Evolutionary conservation across 2,113 vertebrate species (phyloP).

Genomic region (Kryptolebias marmoratus): DNA sequence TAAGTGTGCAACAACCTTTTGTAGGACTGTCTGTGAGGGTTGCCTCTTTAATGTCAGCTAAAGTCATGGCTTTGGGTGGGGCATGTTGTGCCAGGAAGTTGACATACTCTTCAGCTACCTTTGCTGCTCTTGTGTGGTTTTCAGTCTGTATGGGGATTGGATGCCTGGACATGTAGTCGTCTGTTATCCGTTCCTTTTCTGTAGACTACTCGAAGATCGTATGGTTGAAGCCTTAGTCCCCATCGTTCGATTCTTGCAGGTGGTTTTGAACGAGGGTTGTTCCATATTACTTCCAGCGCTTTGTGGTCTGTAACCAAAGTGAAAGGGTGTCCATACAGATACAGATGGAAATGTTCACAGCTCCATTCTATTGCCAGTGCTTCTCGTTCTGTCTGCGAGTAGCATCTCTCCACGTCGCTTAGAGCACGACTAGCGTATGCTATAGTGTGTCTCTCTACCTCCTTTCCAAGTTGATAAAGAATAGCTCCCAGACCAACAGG

Average conservation of each 20-base stretch:
- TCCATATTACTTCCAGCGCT: conserved; percentile 40
- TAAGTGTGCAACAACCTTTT: conserved; percentile 27
- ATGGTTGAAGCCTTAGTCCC: conserved; percentile 37
- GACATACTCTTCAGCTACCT: conserved; percentile 43
- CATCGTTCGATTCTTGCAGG: conserved; percentile 37
- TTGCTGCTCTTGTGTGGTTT: conserved; percentile 15
- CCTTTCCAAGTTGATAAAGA: conserved; percentile 7
- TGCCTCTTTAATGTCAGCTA: conserved; percentile 12
- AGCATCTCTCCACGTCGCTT: background rate
- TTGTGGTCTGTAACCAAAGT: conserved; percentile 2
- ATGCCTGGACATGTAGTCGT: conserved; percentile 36
- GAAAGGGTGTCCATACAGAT: background rate
- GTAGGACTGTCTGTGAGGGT: conserved; percentile 21
- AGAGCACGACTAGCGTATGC: conserved; percentile 14
- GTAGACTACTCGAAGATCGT: conserved; percentile 29
- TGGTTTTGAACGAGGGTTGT: conserved; percentile 43
- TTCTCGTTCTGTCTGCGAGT: background rate
- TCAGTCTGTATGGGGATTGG: background rate
- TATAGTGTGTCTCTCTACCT: conserved; percentile 6
- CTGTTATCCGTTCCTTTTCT: conserved; percentile 37
- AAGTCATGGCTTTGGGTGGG: conserved; percentile 38
- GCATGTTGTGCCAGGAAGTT: conserved; percentile 28
- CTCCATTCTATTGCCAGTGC: background rate
- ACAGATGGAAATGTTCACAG: conserved; percentile 6
- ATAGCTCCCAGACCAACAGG: background rate